Conservation (phyloP, 2,113 vertebrate genomes). For the Synchiropus splendidus region DNA sequence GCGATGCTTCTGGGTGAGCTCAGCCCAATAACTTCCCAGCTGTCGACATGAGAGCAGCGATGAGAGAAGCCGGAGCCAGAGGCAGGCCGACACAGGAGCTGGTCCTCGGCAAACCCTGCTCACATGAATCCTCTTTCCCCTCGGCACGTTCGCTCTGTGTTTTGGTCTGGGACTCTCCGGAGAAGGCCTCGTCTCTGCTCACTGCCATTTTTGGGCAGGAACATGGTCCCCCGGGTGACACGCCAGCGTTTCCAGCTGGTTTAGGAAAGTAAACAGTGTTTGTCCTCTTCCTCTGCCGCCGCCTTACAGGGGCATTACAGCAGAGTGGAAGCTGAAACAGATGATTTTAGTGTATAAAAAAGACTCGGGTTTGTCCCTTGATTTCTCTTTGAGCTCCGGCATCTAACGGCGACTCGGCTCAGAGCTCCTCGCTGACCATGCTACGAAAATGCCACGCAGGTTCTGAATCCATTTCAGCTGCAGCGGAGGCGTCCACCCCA, state of each 20-base stretch:
- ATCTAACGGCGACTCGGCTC: too few species aligned
- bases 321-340: not conserved
- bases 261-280: constrained; percentile 45
- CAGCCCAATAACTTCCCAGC: constrained; percentile 40
- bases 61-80: constrained; percentile 33
- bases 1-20: constrained; percentile 5
- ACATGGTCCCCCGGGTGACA: constrained; percentile 24
- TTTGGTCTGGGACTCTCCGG: not conserved
- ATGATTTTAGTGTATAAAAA: too few species aligned
- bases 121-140: too few species aligned
- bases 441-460: too few species aligned
- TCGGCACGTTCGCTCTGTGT: too few species aligned
- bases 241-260: constrained; percentile 27
- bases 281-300: constrained; percentile 20
- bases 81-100: too few species aligned
- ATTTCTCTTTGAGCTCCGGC: too few species aligned
- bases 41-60: constrained; percentile 41
- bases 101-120: too few species aligned
- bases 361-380: too few species aligned
- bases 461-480: too few species aligned
- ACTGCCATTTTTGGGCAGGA: constrained; percentile 65
- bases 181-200: constrained; percentile 11
- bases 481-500: constrained; percentile 21
- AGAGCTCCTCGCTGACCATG: too few species aligned
- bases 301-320: constrained; percentile 16